phyloP scores from a whole-genome alignment of 2,888 invertebrate species.

The Chrysodeixis includens region DNA sequence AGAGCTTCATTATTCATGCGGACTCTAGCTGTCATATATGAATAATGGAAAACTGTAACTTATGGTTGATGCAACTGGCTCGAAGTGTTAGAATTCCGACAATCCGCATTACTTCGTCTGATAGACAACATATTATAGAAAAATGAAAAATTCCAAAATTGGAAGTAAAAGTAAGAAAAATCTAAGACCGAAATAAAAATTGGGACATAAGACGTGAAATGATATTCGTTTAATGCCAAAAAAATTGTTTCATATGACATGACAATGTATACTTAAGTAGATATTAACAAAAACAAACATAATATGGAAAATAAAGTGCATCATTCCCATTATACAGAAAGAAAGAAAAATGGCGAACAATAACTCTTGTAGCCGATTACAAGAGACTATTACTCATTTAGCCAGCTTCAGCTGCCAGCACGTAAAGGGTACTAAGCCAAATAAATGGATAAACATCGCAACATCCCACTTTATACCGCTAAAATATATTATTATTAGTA shows the following conservation, averaged over 20 bases:
- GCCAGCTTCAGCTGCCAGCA: neutral
- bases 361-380: neutral
- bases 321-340: neutral
- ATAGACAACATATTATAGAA: no score
- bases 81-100: no score
- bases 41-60: neutral
- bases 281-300: neutral
- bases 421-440: slow-evolving; percentile 2
- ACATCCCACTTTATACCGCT: neutral
- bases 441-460: slow-evolving; percentile 3
- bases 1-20: neutral
- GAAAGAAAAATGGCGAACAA: neutral
- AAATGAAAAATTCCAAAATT: no score
- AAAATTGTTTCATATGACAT: no score
- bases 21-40: neutral
- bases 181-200: no score
- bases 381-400: slow-evolving; percentile 1
- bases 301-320: neutral
- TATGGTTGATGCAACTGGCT: neutral
- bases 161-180: no score
- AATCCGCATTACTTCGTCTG: no score
- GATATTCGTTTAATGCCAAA: no score
- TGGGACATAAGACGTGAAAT: no score
- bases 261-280: no score
- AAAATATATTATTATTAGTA: neutral